Evolutionary conservation across 2,113 vertebrate species (phyloP).

Genomic region (Ia io): DNA sequence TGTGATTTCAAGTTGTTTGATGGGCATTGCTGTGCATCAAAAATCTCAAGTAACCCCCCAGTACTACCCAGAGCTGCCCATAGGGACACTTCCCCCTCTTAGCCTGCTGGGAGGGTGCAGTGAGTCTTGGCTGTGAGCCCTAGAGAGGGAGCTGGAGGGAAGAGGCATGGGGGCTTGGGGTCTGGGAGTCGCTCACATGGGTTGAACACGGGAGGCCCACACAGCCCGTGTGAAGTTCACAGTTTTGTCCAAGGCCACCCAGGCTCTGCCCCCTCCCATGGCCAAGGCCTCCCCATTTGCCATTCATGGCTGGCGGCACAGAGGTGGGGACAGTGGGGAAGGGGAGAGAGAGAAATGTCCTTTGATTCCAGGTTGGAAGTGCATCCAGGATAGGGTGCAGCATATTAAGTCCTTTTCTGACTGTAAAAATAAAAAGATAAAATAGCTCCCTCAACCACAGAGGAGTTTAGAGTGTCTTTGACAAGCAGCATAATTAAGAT

Average conservation of each 20-base stretch:
- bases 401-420: conserved; percentile 53
- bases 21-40: background rate
- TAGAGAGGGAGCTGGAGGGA: background rate
- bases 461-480: conserved; percentile 11
- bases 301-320: accelerated
- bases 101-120: accelerated
- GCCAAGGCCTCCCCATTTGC: background rate
- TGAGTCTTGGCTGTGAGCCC: background rate
- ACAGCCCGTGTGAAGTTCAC: too few relatives aligned
- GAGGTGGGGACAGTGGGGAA: background rate
- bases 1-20: background rate
- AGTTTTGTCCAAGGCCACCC: background rate
- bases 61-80: background rate
- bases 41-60: background rate
- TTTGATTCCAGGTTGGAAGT: conserved; percentile 50
- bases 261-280: background rate
- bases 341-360: background rate
- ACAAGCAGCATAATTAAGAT: conserved; percentile 49
- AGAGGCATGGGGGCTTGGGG: too few relatives aligned
- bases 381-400: conserved; percentile 38
- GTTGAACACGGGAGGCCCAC: accelerated
- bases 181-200: background rate
- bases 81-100: accelerated
- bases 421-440: conserved; percentile 61
- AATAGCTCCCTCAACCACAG: conserved; percentile 47